Evolutionary conservation across 2,797 vertebrate genomes (phyloP), one percentile per base, ranked within the genome.

Genomic region (Acanthurus leucopareius): DNA sequence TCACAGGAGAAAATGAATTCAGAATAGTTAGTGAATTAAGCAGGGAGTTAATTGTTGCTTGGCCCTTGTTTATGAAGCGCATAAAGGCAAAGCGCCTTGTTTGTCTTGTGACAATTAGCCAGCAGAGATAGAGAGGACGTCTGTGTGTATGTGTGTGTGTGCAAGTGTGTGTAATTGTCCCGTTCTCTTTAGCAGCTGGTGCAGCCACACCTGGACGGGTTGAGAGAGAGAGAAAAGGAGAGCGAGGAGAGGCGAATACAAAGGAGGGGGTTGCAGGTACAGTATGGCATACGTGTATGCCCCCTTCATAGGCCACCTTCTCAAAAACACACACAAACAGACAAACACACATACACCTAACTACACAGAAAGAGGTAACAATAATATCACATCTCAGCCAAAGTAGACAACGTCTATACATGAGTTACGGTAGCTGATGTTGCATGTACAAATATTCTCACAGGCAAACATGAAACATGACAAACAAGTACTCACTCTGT

Each of bases 1-100:
- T 94, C 95, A 95, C 92, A 73, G 82, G 93, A 95, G 94, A 94
- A 94, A 95, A 95, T 95, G 94, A 94, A 95, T 95, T 94, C 92
- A 89, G 91, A 96, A 95, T 95, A 95, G 93, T 96, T 95, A 96
- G 94, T 92, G 92, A 96, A 96, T 96, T 96, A 96, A 95, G 94
- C 91, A 93, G 94, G 94, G 94, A 95, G 94, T 94, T 95, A 96
- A 96, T 96, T 95, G 94, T 94, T 91, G 92, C 93, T 88, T 94
- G 94, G 94, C 93, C 95, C 71, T 89, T 92, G 92, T 94, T 95
- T 95, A 95, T 94, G 93, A 94, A 91, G 92, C 91, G 89, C 93
- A 92, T 87, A 93, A 91, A 93, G 92, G 89, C 89, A 89, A 91
- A 90, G 89, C 92, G 92, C 92, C 93, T 92, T 95, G 95, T 95